Percentiles rank a stretch among this genome's conserved stretches.
phyloP scores from a whole-genome alignment of 2,888 invertebrate genomes.

The Halictus quadricinctus region DNA sequence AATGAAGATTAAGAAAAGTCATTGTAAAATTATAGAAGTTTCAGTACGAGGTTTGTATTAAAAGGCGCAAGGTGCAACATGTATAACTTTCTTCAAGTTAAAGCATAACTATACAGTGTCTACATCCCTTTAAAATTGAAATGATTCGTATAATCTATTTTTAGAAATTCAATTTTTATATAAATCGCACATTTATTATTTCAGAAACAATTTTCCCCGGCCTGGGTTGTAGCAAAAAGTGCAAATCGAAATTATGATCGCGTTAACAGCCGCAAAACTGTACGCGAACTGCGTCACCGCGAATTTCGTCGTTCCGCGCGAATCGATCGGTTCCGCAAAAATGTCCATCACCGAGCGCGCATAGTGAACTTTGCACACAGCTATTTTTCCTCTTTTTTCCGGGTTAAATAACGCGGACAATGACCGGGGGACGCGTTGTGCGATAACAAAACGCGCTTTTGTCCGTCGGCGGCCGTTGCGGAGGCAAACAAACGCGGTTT shows the following conservation, averaged over 20 bases:
- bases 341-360: neutral
- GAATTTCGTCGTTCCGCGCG: neutral
- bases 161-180: too few relatives aligned
- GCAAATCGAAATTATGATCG: neutral
- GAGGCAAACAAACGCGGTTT: constrained; percentile 16
- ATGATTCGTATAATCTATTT: too few relatives aligned
- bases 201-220: too few relatives aligned
- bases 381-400: neutral
- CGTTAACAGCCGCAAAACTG: neutral
- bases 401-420: constrained; percentile 25
- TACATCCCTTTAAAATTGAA: too few relatives aligned
- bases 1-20: too few relatives aligned
- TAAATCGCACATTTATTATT: too few relatives aligned
- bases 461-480: neutral
- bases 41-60: too few relatives aligned
- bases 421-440: neutral
- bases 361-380: neutral
- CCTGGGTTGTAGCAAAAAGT: neutral
- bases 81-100: too few relatives aligned
- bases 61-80: too few relatives aligned
- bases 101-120: too few relatives aligned
- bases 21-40: too few relatives aligned
- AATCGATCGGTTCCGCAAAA: neutral
- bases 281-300: neutral
- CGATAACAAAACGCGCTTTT: constrained; percentile 8